Evolutionary conservation across 2,113 vertebrate species (phyloP).

Genomic region (Fulmarus glacialis): DNA sequence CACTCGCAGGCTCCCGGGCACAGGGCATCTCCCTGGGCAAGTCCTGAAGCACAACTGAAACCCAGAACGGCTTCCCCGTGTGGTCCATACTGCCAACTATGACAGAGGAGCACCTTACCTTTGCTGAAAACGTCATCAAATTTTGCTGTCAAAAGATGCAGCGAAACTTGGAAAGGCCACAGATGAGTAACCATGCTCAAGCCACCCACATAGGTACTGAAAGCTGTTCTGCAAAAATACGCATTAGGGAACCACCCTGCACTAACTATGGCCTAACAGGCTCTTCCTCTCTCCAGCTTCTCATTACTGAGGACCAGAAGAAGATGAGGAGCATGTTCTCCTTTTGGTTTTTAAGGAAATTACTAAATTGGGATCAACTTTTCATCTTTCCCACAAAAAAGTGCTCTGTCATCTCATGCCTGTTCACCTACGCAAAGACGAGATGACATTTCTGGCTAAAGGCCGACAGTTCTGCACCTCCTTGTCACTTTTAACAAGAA

Average conservation of each 20-base stretch:
- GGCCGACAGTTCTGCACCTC: slow-evolving; percentile 50
- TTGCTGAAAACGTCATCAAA: neutral
- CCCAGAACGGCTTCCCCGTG: fast-evolving
- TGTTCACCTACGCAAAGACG: slow-evolving; percentile 35
- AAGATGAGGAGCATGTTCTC: neutral
- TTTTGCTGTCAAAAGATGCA: neutral
- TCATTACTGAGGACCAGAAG: neutral
- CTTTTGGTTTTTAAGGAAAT: slow-evolving; percentile 17
- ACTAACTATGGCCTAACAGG: neutral
- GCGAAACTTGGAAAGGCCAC: neutral
- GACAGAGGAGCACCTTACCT: neutral
- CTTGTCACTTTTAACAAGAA: slow-evolving; percentile 71
- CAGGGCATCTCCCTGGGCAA: neutral
- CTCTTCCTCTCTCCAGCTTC: neutral
- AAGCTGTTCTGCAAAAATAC: neutral
- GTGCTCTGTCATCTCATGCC: neutral
- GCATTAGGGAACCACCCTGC: neutral
- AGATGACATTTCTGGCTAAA: slow-evolving; percentile 61
- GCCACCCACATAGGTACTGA: neutral
- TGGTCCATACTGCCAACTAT: neutral
- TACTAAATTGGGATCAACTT: neutral
- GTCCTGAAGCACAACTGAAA: neutral
- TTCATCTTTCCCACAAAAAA: slow-evolving; percentile 37
- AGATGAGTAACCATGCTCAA: neutral
- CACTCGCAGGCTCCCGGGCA: neutral